A percentile compares a stretch with the other conserved stretches of the same genome.
phyloP scores from a whole-genome alignment of 2,113 vertebrate species.

The Cromileptes altivelis region DNA sequence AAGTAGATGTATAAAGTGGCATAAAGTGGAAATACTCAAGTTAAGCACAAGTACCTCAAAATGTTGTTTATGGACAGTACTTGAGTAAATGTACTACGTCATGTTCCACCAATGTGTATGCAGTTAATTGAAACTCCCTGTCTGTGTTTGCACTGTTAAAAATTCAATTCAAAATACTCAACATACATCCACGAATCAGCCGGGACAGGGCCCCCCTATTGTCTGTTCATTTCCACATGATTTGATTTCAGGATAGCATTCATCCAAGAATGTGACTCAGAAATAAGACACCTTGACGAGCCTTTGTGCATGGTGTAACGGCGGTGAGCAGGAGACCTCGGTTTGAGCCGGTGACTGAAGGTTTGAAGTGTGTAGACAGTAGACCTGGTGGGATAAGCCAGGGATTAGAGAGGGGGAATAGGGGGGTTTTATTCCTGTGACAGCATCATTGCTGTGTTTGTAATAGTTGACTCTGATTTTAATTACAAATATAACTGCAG shows the following conservation, averaged over 20 bases:
- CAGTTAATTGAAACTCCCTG: background rate
- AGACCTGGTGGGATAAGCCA: constrained; percentile 47
- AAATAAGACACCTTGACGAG: constrained; percentile 55
- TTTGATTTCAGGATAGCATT: constrained; percentile 53
- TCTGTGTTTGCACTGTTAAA: background rate
- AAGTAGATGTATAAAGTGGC: too few relatives aligned
- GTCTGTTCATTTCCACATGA: constrained; percentile 42
- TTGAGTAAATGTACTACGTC: too few relatives aligned
- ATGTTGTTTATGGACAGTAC: too few relatives aligned
- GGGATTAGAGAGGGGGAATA: constrained; percentile 34
- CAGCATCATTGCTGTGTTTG: constrained; percentile 30
- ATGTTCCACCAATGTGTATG: background rate
- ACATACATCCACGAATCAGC: constrained; percentile 15
- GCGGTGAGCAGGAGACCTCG: constrained; percentile 26
- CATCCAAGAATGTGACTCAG: constrained; percentile 57
- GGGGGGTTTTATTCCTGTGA: constrained; percentile 39
- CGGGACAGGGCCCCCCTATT: constrained; percentile 50
- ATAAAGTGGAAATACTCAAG: background rate
- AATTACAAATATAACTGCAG: background rate
- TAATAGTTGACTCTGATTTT: constrained; percentile 14
- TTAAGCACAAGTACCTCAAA: background rate
- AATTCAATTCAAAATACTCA: constrained; percentile 16
- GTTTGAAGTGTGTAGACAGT: constrained; percentile 46
- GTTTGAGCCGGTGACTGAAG: constrained; percentile 34
- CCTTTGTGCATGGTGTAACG: constrained; percentile 36